These are phyloP conservation scores for Leptopilina syphax DNA, from an alignment of 2,888 invertebrate genomes.

Conservation along the genomic window DNA sequence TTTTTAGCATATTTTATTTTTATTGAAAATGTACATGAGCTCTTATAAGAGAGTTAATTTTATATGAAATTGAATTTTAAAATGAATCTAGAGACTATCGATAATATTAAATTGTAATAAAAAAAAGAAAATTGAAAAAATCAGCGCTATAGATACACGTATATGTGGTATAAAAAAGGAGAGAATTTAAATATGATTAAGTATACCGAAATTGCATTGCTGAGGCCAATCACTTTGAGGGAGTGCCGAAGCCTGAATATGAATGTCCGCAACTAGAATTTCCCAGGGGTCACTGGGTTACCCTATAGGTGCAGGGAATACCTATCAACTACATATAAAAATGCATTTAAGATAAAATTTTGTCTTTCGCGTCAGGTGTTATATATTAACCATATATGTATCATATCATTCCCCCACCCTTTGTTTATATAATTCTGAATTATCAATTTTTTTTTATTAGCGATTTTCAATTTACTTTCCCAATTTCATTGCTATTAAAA, in stretches of 20 bases:
- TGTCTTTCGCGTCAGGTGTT: conserved; percentile 14
- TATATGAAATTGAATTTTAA: too few relatives aligned
- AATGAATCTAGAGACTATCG: too few relatives aligned
- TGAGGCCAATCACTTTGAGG: conserved; percentile 28
- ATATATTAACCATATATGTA: conserved; percentile 4
- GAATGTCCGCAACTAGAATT: conserved; percentile 25
- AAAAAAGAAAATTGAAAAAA: background rate
- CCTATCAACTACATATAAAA: conserved; percentile 2
- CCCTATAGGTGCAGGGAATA: conserved; percentile 12
- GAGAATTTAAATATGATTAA: conserved; percentile 17
- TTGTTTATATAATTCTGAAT: background rate
- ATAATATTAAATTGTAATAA: background rate
- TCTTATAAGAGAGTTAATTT: too few relatives aligned
- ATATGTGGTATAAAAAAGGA: background rate
- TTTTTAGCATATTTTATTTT: too few relatives aligned
- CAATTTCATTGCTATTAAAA: too few relatives aligned
- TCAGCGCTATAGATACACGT: background rate
- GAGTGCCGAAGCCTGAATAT: conserved; percentile 37
- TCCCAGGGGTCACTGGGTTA: conserved; percentile 34
- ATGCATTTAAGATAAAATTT: conserved; percentile 20
- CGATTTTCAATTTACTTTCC: too few relatives aligned
- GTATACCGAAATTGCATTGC: conserved; percentile 15
- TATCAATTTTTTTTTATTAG: background rate
- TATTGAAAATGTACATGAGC: too few relatives aligned
- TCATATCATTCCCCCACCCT: background rate